Base-by-base conservation (phyloP, 2,797 vertebrate genomes). In the Gallinago solitaria region DNA sequence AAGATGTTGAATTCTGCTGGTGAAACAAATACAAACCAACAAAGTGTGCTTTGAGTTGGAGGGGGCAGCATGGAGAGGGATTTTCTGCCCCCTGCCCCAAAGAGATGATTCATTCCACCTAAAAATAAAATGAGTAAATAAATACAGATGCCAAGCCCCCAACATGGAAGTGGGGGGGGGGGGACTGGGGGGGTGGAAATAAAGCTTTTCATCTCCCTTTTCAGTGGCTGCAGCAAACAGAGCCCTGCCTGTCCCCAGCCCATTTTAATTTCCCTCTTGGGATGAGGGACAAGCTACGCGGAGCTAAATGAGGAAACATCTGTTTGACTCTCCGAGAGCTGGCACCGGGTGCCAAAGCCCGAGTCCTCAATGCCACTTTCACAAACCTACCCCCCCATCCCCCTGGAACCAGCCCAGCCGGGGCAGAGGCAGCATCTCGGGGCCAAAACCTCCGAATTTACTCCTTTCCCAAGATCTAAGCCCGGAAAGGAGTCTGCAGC, bases 281-380 rank as follows among this genome's bases (percentile, higher is more conserved):
- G 96, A 92, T 43, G 93, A 84, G 60, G 4, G 96, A 94, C 96
- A 86, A 95, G 93, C 94, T 82, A 35, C 5, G 59, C 83, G 20
- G 84, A 77, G 48, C 91, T 90, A 70, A 91, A 87, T 1, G 59
- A 95, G 96, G 95, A 97, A 97, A 96, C 95, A 96, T 96, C 97
- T 97, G 96, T 85, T 82, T 95, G 95, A 84, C 78, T 96, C 94
- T 67, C 94, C 6, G 0, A 41, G 78, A 74, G 92, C 91, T 91
- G 96, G 96, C 96, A 83, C 41, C 17, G 94, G 94, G 87, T 91
- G 75, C 93, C 9, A 5, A 24, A 89, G 93, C 87, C 94, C 48
- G 86, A 75, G 61, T 89, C 89, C 86, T 73, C 67, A 95, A 93
- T 51, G 82, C 89, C 80, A 83, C 95, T 70, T 79, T n/a, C 92